phyloP scores from a whole-genome alignment of 2,888 invertebrate species.

The Selenia dentaria region DNA sequence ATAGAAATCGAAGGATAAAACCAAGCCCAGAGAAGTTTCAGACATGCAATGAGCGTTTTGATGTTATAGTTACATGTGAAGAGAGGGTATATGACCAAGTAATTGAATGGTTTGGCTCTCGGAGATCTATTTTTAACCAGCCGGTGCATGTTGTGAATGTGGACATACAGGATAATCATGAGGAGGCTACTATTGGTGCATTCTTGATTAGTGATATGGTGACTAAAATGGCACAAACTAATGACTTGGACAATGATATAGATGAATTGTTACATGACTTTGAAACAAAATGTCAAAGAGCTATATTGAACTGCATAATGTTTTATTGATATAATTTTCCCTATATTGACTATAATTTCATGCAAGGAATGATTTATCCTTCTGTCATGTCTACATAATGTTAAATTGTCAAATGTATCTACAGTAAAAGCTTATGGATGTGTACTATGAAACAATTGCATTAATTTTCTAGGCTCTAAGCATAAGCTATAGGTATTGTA shows the following conservation, averaged over 20 bases:
- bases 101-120: slow-evolving; percentile 94
- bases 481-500: too few relatives aligned
- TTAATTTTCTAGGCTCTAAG: too few relatives aligned
- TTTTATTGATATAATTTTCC: slow-evolving; percentile 89
- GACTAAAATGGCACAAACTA: slow-evolving; percentile 93
- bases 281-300: slow-evolving; percentile 93
- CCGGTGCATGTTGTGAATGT: slow-evolving; percentile 99
- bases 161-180: slow-evolving; percentile 99
- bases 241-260: slow-evolving; percentile 98
- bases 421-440: too few relatives aligned
- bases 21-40: slow-evolving; percentile 97
- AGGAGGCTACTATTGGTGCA: slow-evolving; percentile 99
- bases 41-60: slow-evolving; percentile 93
- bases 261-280: slow-evolving; percentile 98
- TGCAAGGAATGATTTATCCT: not conserved
- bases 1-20: slow-evolving; percentile 98
- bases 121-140: slow-evolving; percentile 91
- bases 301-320: slow-evolving; percentile 96
- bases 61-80: slow-evolving; percentile 98
- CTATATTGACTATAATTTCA: not conserved
- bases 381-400: not conserved
- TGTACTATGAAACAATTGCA: too few relatives aligned
- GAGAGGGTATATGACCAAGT: slow-evolving; percentile 99
- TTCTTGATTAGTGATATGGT: slow-evolving; percentile 98
- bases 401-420: not conserved